These are phyloP conservation scores for Darevskia nairensis DNA, from an alignment of 2,797 vertebrate genomes.

Conservation along the genomic window DNA sequence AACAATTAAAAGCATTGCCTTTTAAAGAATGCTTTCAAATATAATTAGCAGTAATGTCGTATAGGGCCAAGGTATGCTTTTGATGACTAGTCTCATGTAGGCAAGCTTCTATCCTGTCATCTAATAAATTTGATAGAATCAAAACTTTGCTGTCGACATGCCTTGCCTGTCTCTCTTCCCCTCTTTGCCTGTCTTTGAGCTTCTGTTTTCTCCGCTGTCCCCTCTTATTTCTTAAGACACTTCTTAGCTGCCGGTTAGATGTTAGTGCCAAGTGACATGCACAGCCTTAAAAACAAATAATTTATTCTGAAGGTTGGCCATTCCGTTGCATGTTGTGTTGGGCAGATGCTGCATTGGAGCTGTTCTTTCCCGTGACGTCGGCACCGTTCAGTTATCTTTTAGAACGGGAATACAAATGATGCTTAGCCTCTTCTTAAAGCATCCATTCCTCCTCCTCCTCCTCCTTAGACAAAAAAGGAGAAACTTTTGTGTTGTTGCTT, in stretches of 20 bases:
- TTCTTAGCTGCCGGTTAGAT: constrained; percentile 65
- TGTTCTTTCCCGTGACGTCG: constrained; percentile 1
- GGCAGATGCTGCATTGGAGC: constrained; percentile 39
- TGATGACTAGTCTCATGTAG: background rate
- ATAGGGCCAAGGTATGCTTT: background rate
- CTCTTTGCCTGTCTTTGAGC: constrained; percentile 17
- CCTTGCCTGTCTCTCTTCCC: background rate
- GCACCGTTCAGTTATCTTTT: constrained; percentile 37
- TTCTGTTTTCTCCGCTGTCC: constrained; percentile 33
- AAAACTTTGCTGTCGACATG: constrained; percentile 37
- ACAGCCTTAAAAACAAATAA: constrained; percentile 61
- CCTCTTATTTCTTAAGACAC: constrained; percentile 49
- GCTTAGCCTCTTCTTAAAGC: constrained; percentile 25
- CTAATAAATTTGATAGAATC: constrained; percentile 34
- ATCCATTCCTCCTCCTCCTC: background rate
- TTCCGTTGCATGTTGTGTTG: constrained; percentile 12
- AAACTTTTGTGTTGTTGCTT: background rate
- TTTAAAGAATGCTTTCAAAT: background rate
- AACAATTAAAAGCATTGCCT: background rate
- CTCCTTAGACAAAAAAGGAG: background rate
- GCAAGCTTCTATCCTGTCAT: background rate
- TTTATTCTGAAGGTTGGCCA: constrained; percentile 66
- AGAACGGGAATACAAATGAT: constrained; percentile 6
- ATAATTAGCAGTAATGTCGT: background rate
- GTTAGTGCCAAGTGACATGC: constrained; percentile 49